Evolutionary conservation across 2,113 vertebrate genomes (phyloP).

Genomic region (Terrapene triunguis): DNA sequence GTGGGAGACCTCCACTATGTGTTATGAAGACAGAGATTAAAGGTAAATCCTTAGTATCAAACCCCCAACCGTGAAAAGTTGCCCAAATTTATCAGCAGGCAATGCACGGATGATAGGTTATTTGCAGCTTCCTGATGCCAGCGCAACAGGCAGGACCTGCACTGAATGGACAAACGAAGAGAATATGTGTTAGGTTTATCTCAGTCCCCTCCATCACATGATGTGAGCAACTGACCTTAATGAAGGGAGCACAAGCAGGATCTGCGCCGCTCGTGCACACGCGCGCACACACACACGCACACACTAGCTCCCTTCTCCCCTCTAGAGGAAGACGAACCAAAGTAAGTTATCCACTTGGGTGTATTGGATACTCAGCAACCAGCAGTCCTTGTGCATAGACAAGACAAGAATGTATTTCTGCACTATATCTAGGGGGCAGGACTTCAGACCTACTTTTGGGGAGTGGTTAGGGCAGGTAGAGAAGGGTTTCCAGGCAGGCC

Average conservation of each 20-base stretch:
- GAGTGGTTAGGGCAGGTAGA: not conserved
- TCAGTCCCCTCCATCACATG: not conserved
- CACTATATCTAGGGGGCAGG: not conserved
- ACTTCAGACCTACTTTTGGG: not conserved
- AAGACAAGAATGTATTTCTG: not conserved
- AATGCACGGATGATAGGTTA: not conserved
- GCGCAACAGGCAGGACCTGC: not conserved
- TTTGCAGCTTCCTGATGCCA: not conserved
- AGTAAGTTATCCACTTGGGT: not conserved
- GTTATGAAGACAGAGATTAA: not conserved
- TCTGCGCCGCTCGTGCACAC: too few relatives aligned
- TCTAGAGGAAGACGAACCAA: not conserved
- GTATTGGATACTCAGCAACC: not conserved
- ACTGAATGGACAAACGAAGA: not conserved
- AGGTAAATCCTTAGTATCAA: not conserved
- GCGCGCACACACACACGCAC: not conserved
- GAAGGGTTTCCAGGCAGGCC: not conserved
- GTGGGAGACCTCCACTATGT: not conserved
- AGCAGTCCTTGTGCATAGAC: not conserved
- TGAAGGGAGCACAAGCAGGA: not conserved
- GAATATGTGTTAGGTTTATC: not conserved
- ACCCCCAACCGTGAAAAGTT: not conserved
- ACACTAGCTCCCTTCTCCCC: not conserved
- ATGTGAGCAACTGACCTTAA: not conserved
- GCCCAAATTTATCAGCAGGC: not conserved